phyloP scores from a whole-genome alignment of 2,797 vertebrate species.

The Micropoecilia bifurca region DNA sequence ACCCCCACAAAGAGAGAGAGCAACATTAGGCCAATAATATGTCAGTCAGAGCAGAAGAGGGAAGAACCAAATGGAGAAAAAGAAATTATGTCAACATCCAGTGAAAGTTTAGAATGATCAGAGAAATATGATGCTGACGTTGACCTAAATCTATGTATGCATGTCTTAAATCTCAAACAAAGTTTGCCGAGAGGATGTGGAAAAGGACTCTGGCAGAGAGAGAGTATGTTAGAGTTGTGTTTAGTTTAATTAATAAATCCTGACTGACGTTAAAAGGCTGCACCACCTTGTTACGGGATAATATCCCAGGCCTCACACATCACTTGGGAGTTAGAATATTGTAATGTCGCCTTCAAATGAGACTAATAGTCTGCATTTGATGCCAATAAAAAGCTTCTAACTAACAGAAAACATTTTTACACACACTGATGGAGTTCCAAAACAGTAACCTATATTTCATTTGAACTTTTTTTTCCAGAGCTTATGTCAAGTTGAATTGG shows the following conservation, averaged over 20 bases:
- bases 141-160: slow-evolving; percentile 5
- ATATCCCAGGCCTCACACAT: slow-evolving; percentile 52
- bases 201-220: slow-evolving; percentile 18
- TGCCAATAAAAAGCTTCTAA: slow-evolving; percentile 4
- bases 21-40: slow-evolving; percentile 33
- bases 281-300: slow-evolving; percentile 52
- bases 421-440: slow-evolving; percentile 5
- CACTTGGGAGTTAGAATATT: not conserved
- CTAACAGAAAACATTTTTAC: slow-evolving; percentile 9
- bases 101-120: slow-evolving; percentile 1
- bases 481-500: slow-evolving; percentile 16
- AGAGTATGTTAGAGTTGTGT: slow-evolving; percentile 40
- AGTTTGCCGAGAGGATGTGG: slow-evolving; percentile 39
- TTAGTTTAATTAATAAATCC: slow-evolving; percentile 52
- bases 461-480: slow-evolving; percentile 28
- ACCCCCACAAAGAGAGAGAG: slow-evolving; percentile 27
- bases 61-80: slow-evolving; percentile 8
- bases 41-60: slow-evolving; percentile 34
- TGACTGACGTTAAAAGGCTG: slow-evolving; percentile 68
- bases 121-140: slow-evolving; percentile 15
- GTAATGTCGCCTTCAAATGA: not conserved
- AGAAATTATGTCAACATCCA: slow-evolving; percentile 45
- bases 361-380: slow-evolving; percentile 9
- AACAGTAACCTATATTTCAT: not conserved
- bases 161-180: slow-evolving; percentile 37